Evolutionary conservation across 2,113 vertebrate species (phyloP), one percentile per base, ranked within the genome.

Genomic region (Podarcis raffonei): DNA sequence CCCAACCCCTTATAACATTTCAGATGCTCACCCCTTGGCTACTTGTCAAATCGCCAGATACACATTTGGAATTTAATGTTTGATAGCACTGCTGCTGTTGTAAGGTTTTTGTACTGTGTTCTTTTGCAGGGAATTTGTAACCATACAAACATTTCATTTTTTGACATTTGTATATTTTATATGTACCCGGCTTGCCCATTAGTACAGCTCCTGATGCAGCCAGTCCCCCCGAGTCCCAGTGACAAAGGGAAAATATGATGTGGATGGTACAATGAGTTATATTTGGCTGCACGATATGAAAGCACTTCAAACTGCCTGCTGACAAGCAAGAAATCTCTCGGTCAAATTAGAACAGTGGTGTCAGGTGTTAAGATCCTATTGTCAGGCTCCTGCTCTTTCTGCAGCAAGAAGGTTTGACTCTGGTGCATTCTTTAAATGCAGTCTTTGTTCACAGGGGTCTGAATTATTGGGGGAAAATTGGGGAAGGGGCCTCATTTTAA

Each of bases 201-300:
- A 42, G 6, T 82, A 80, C 71, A 86, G 59, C 18, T 37, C 39
- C 75, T 75, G 13, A 37, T 37, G n/a, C 23, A 30, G 62, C 3
- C 89, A 89, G 53, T 11, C 30, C 66, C 92, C 81, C 87, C 62
- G 11, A 23, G 42, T 90, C 39, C 57, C 1, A 37, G 0, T 76
- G 68, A 81, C 90, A 90, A 90, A 89, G 84, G 84, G 89, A 87
- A 91, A 84, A 76, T 76, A 48, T 65, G 39, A 85, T 2, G 6
- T 84, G 42, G 72, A 42, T 81, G 86, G n/a, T 77, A 32, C 83
- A 62, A 32, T 20, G 57, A 91, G 86, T 76, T 84, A 30, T 83
- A 86, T 76, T 76, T 80, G 62, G 1, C 65, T 48, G 22, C 20
- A 83, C n/a, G 84, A 42, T 22, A n/a, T 32, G 53, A 87, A 84